These are phyloP conservation scores for Drosophila dives DNA, from an alignment of 2,888 invertebrate genomes.

Conservation along the genomic window DNA sequence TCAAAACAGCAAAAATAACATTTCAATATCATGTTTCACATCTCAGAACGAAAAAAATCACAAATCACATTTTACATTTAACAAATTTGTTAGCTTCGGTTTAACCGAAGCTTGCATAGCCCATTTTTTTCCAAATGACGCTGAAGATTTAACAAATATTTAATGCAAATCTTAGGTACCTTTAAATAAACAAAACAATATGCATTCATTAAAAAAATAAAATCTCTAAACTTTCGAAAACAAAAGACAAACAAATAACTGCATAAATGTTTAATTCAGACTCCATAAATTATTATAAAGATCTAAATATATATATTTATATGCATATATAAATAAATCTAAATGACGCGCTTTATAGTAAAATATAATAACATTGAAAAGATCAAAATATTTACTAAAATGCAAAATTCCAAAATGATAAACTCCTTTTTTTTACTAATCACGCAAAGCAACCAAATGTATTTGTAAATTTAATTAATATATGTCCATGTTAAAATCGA, in stretches of 20 bases:
- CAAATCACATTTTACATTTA: constrained; percentile 2
- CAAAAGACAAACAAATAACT: constrained; percentile 31
- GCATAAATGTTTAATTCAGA: constrained; percentile 65
- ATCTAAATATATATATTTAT: constrained; percentile 37
- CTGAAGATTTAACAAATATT: constrained; percentile 26
- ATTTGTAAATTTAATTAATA: constrained; percentile 68
- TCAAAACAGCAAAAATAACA: constrained; percentile 43
- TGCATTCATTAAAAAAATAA: constrained; percentile 48
- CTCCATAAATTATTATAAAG: constrained; percentile 8
- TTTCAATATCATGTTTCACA: constrained; percentile 73
- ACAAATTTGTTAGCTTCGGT: constrained; percentile 40
- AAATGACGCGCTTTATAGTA: constrained; percentile 57
- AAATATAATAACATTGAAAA: constrained; percentile 7
- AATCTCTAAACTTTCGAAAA: constrained; percentile 23
- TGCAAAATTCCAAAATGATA: constrained; percentile 40
- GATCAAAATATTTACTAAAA: constrained; percentile 54
- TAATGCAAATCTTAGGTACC: constrained; percentile 74
- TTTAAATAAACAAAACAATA: constrained; percentile 60
- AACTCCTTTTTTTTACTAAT: constrained; percentile 32
- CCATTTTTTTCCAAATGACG: constrained; percentile 22
- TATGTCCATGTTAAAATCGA: constrained; percentile 59
- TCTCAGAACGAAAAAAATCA: constrained; percentile 48
- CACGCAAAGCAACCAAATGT: constrained; percentile 36
- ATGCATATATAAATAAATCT: constrained; percentile 29
- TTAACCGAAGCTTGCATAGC: constrained; percentile 42